Percentiles rank a stretch among this genome's conserved stretches.
These are phyloP conservation scores for Acipenser transmontanus DNA, from an alignment of 2,797 vertebrate species.

Conservation along the genomic window DNA sequence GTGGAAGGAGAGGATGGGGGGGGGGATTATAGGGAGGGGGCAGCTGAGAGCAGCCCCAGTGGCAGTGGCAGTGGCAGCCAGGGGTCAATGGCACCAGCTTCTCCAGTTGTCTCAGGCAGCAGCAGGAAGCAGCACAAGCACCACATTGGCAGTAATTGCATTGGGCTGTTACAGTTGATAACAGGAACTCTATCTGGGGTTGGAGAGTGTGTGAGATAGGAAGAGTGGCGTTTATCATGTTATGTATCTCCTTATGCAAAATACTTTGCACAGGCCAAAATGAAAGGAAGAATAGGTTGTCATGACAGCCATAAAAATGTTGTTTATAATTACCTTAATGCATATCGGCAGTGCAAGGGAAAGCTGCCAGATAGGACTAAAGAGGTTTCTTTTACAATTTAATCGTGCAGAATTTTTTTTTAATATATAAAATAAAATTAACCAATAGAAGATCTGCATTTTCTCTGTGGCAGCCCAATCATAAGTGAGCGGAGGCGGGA, in stretches of 20 bases:
- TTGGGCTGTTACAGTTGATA: conserved; percentile 34
- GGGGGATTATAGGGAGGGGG: conserved; percentile 37
- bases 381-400: too few relatives aligned
- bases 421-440: too few relatives aligned
- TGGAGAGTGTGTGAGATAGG: conserved; percentile 23
- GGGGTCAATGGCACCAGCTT: conserved; percentile 29
- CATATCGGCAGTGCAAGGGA: conserved; percentile 57
- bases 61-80: conserved; percentile 35
- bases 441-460: too few relatives aligned
- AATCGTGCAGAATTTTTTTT: too few relatives aligned
- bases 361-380: conserved; percentile 47
- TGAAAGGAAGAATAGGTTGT: conserved; percentile 51
- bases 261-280: conserved; percentile 37
- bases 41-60: conserved; percentile 36
- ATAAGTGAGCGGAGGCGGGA: too few relatives aligned
- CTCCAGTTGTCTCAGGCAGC: conserved; percentile 24
- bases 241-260: conserved; percentile 58
- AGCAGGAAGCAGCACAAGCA: conserved; percentile 25
- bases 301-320: conserved; percentile 67
- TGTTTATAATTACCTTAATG: conserved; percentile 63
- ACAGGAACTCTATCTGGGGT: conserved; percentile 21
- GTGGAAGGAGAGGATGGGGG: conserved; percentile 53
- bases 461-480: too few relatives aligned
- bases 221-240: conserved; percentile 46
- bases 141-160: conserved; percentile 33